These are phyloP conservation scores for Tinamus major DNA, from an alignment of 2,797 vertebrate species.

Conservation along the genomic window DNA sequence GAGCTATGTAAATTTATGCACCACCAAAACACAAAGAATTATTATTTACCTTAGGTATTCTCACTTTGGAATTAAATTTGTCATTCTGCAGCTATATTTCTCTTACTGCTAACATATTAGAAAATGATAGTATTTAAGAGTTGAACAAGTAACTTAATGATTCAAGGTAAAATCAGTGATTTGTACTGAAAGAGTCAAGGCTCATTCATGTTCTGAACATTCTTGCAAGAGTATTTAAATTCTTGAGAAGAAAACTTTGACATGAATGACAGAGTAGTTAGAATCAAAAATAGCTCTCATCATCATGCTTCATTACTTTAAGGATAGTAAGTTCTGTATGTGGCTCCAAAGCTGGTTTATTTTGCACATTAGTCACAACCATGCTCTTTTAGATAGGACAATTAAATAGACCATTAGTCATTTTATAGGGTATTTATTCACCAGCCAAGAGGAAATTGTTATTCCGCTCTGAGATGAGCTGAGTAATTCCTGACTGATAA, in stretches of 20 bases:
- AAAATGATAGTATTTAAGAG: not conserved
- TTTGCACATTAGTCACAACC: slow-evolving; percentile 69
- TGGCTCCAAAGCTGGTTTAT: slow-evolving; percentile 61
- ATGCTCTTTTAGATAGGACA: slow-evolving; percentile 36
- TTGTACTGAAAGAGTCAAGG: not conserved
- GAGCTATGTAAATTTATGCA: not conserved
- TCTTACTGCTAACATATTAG: not conserved
- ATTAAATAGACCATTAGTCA: slow-evolving; percentile 74
- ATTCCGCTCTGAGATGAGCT: slow-evolving; percentile 42
- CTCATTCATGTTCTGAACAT: slow-evolving; percentile 15
- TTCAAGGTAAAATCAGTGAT: slow-evolving; percentile 12
- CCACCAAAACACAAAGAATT: slow-evolving; percentile 13
- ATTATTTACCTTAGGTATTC: slow-evolving; percentile 46
- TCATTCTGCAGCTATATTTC: not conserved
- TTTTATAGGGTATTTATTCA: slow-evolving; percentile 68
- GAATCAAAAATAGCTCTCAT: slow-evolving; percentile 31
- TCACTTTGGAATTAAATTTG: slow-evolving; percentile 18
- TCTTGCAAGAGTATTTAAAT: slow-evolving; percentile 11
- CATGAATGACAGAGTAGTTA: slow-evolving; percentile 43
- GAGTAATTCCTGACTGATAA: slow-evolving; percentile 56
- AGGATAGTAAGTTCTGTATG: slow-evolving; percentile 36
- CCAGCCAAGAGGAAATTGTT: slow-evolving; percentile 62
- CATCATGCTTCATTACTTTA: slow-evolving; percentile 65
- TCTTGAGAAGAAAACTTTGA: slow-evolving; percentile 34
- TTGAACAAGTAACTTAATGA: slow-evolving; percentile 14